Evolutionary conservation across 2,888 invertebrate species (phyloP), one percentile per base, ranked within the genome.

Genomic region (Cerceris ruficornis): DNA sequence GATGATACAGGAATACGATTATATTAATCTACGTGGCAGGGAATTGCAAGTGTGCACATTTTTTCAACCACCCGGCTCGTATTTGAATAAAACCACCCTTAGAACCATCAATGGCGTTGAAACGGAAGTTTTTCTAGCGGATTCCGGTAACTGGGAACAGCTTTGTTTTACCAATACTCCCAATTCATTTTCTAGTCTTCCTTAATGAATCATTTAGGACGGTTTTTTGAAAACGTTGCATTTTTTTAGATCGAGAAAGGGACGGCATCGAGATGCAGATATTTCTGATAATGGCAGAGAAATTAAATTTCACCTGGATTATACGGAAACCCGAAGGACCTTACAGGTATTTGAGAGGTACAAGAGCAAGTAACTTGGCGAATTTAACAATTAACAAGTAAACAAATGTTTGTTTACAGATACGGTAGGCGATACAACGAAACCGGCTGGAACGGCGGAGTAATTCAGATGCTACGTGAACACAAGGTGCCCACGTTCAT

Each of bases 181-280:
- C 28, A 28, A 28, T 28, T 28, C 28, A n/a, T 28, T 28, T 4
- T 28, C 28, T 4, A 28, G 28, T 28, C 4, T 28, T 28, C 28
- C 28, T 2, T n/a, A n/a, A n/a, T n/a, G n/a, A n/a, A n/a, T n/a
- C n/a, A n/a, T n/a, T n/a, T n/a, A n/a, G n/a, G n/a, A n/a, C 17
- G 8, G 46, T 13, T 42, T 28, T 28, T 57, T 39, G 1, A 57
- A 57, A 43, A 54, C 11, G 65, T 65, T 46, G 17, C 15, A 9
- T 41, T n/a, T 57, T 52, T 54, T 71, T 62, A 89, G 90, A 86
- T 42, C 7, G n/a, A 0, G 90, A 90, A 72, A 75, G 80, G 39
- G 91, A 91, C 43, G 91, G 91, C n/a, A 80, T 91, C 50, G 91
- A 91, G 58, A 17, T 88, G 41, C 77, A 86, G 50, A 59, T 91